Conservation (phyloP, 2,888 invertebrate species). For the Leistus spinibarbis region DNA sequence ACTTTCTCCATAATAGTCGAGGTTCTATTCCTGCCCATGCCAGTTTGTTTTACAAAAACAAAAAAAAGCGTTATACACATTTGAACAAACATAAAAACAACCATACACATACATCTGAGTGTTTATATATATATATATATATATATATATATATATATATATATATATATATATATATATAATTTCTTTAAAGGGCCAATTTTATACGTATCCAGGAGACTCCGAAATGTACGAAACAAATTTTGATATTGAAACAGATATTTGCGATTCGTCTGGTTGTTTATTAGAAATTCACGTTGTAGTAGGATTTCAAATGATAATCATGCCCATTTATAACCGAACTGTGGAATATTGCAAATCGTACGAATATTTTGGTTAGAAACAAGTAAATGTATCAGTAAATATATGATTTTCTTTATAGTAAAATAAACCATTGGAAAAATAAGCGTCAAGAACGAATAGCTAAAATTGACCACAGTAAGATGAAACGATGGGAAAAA, state of each 20-base stretch:
- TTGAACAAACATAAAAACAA: too few relatives aligned
- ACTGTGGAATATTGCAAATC: constrained; percentile 1
- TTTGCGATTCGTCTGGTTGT: constrained; percentile 62
- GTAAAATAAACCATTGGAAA: background rate
- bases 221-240: constrained; percentile 43
- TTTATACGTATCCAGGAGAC: constrained; percentile 58
- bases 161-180: background rate
- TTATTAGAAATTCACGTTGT: constrained; percentile 64
- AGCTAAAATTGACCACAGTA: background rate
- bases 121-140: too few relatives aligned
- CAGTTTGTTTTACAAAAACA: too few relatives aligned
- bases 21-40: too few relatives aligned
- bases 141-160: too few relatives aligned
- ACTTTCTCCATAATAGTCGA: too few relatives aligned
- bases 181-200: constrained; percentile 54
- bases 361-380: background rate
- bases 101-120: too few relatives aligned
- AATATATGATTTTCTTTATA: background rate
- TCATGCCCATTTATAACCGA: background rate
- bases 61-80: too few relatives aligned
- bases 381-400: background rate
- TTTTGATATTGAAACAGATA: constrained; percentile 49
- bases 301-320: constrained; percentile 63
- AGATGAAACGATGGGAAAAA: constrained; percentile 53
- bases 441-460: background rate